These are phyloP conservation scores for Macroglossus sobrinus DNA, from an alignment of 2,113 vertebrate genomes.

Conservation along the genomic window DNA sequence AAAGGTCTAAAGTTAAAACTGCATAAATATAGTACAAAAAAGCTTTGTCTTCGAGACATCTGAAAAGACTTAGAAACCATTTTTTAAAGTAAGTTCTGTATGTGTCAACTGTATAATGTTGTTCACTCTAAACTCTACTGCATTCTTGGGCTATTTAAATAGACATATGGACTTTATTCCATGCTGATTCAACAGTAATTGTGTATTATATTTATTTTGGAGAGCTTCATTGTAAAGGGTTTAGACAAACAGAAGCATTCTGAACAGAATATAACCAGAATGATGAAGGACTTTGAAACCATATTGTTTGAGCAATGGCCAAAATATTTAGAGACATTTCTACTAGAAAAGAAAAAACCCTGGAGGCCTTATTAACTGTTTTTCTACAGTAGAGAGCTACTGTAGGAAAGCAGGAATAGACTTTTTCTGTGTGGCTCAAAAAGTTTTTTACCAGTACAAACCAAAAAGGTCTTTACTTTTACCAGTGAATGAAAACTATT, in stretches of 20 bases:
- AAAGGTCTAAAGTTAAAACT: background rate
- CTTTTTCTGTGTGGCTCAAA: background rate
- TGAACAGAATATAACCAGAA: background rate
- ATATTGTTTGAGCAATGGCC: background rate
- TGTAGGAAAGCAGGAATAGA: background rate
- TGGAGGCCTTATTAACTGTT: background rate
- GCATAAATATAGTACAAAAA: background rate
- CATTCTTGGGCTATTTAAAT: background rate
- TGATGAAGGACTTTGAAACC: background rate
- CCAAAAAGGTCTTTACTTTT: background rate
- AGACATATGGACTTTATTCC: background rate
- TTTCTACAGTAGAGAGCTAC: background rate
- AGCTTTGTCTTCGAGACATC: background rate
- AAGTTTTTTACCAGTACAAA: background rate
- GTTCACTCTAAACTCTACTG: background rate
- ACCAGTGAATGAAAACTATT: background rate
- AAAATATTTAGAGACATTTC: constrained; percentile 5
- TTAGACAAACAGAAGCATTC: background rate
- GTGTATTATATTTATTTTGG: background rate
- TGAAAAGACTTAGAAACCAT: background rate
- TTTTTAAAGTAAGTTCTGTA: background rate
- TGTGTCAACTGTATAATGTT: background rate
- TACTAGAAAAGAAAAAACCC: background rate
- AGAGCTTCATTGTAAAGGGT: background rate
- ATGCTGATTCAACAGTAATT: background rate